Evolutionary conservation across 2,797 vertebrate genomes (phyloP).

Genomic region (Australoheros facetus): DNA sequence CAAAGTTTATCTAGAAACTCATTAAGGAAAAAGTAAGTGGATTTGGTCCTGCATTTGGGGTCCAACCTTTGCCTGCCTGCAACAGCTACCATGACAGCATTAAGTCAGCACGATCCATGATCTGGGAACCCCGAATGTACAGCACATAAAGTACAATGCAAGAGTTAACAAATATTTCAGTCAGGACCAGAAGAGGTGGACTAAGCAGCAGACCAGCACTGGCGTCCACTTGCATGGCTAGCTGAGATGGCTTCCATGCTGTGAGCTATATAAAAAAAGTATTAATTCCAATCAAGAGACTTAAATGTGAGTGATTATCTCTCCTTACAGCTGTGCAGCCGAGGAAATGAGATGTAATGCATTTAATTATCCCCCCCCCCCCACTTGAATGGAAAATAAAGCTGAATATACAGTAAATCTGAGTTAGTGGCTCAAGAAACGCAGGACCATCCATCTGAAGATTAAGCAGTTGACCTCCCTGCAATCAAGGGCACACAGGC

Average conservation of each 20-base stretch:
- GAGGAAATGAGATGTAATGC: slow-evolving; percentile 63
- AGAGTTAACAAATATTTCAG: neutral
- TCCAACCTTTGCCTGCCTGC: no score
- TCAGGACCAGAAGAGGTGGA: neutral
- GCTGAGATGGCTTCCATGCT: slow-evolving; percentile 15
- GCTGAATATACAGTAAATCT: slow-evolving; percentile 46
- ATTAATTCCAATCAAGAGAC: slow-evolving; percentile 59
- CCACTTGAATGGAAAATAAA: slow-evolving; percentile 61
- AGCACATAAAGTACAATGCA: neutral
- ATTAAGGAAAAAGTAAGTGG: neutral
- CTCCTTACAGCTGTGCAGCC: slow-evolving; percentile 42
- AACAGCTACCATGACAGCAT: neutral
- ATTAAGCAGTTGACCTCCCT: slow-evolving; percentile 60
- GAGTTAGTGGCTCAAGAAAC: slow-evolving; percentile 38
- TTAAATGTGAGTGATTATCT: slow-evolving; percentile 67
- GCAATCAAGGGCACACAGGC: slow-evolving; percentile 61
- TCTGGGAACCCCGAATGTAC: neutral
- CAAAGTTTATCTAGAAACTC: neutral
- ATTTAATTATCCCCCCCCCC: slow-evolving; percentile 66
- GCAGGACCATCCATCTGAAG: slow-evolving; percentile 43
- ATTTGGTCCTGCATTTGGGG: no score
- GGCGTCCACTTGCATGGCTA: neutral
- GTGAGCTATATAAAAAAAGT: slow-evolving; percentile 18
- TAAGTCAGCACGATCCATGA: neutral
- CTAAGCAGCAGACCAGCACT: neutral